Evolutionary conservation across 2,113 vertebrate genomes (phyloP).

Genomic region (rat (Rattus norvegicus)): GRCr8 NC_086023.1:104204001-104204500

Average conservation of each 20-base stretch:
- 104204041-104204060: not conserved
- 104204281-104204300: not conserved
- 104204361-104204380: not conserved
- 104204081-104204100: not conserved
- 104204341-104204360: not conserved
- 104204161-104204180: not conserved
- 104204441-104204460: not conserved
- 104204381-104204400: fast-evolving
- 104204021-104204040: not conserved
- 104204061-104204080: not conserved
- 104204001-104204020: not conserved
- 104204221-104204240: not conserved
- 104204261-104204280: not conserved
- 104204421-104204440: not conserved
- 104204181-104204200: not conserved
- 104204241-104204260: not conserved
- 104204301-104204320: not conserved
- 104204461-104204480: not conserved
- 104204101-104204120: not conserved
- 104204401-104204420: not conserved
- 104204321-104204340: not conserved
- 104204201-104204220: not conserved
- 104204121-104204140: not conserved
- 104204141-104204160: conserved; percentile 45
- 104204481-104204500: not conserved